Evolutionary conservation across 1,140 invertebrate species (phyloP).

Genomic region (Melipona quadrifasciata): DNA sequence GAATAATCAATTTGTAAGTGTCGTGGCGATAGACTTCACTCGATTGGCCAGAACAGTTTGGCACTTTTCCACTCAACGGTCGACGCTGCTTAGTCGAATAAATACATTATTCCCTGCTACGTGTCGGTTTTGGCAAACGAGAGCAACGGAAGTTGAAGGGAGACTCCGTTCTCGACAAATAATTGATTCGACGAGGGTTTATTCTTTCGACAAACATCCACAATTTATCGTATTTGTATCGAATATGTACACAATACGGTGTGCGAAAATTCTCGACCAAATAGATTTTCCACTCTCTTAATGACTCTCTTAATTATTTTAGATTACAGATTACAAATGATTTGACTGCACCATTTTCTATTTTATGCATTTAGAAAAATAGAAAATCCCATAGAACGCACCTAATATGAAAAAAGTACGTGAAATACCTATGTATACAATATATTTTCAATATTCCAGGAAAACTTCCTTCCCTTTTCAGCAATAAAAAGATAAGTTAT

Average conservation of each 20-base stretch:
- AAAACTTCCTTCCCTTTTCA: too few species aligned
- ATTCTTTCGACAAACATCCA: not conserved
- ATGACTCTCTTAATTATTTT: too few species aligned
- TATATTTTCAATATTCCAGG: too few species aligned
- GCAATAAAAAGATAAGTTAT: not conserved
- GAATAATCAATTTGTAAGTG: slow-evolving; percentile 6
- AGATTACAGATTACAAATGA: too few species aligned
- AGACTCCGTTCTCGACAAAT: not conserved
- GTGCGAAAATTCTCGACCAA: not conserved
- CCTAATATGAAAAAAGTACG: too few species aligned
- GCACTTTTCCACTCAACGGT: slow-evolving; percentile 39
- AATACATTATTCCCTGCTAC: slow-evolving; percentile 30
- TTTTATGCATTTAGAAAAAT: too few species aligned
- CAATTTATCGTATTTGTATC: not conserved
- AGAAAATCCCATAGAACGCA: too few species aligned
- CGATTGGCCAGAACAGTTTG: slow-evolving; percentile 19
- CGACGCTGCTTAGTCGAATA: slow-evolving; percentile 12
- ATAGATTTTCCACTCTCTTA: too few species aligned
- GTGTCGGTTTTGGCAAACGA: slow-evolving; percentile 23
- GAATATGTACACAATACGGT: not conserved
- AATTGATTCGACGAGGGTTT: slow-evolving; percentile 15
- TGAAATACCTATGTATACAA: too few species aligned
- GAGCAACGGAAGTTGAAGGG: not conserved
- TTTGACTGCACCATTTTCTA: too few species aligned
- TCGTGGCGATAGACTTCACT: not conserved